Evolutionary conservation across 2,113 vertebrate species (phyloP), one percentile per base, ranked within the genome.

Genomic region (Polypterus bichir): DNA sequence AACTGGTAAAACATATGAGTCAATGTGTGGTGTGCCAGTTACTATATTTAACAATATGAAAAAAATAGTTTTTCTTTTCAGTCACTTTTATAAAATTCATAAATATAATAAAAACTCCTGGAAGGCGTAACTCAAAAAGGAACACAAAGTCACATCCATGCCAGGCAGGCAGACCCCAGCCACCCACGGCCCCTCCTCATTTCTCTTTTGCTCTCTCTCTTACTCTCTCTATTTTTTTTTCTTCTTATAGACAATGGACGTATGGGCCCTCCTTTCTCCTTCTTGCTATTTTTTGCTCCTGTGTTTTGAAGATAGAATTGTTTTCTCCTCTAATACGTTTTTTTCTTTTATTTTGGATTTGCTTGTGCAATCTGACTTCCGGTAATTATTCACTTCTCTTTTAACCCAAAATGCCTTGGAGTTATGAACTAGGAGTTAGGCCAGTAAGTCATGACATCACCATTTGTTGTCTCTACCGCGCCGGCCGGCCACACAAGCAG

Each of bases 341-440:
- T 73, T 57, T 77, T 85, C 75, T 83, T 70, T 80, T 79, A 60
- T 0, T 68, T 62, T 73, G 80, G 79, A 81, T 86, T 80, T 88
- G 84, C 88, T 91, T 88, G 91, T 91, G 91, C 88, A 88, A 87
- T 83, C 66, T 51, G 0, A 83, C 76, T 97, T 96, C 93, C 93
- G 89, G 90, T 89, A 92, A 97, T 94, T 97, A 92, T 95, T 92
- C 84, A 87, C 74, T 73, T 65, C 66, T 72, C 69, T 67, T 65
- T 74, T 70, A 62, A 72, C 71, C 73, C 71, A 64, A 70, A 73
- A 73, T 75, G 77, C 78, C 81, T 76, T 79, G 79, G 53, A 51
- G 74, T 75, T 82, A 79, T 77, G 67, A 83, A 83, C 68, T 79
- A 45, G 64, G 73, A 73, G 70, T 44, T 1, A 48, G 51, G 73